Evolutionary conservation across 2,797 vertebrate species (phyloP).

Genomic region (Platyrinchus mystaceus): DNA sequence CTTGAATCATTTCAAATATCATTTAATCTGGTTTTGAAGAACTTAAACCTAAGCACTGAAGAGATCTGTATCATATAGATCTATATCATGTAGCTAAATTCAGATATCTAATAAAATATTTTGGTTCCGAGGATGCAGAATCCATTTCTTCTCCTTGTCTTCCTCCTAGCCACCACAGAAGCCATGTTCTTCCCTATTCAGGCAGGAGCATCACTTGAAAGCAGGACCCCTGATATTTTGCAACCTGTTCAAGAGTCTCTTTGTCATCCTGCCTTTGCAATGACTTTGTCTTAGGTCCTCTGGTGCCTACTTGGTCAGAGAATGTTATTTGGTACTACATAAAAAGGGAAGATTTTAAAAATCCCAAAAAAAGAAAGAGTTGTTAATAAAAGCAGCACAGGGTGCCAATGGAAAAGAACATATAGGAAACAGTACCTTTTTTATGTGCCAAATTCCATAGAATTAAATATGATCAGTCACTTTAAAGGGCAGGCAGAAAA

Average conservation of each 20-base stretch:
- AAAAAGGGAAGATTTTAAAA: background rate
- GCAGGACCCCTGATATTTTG: background rate
- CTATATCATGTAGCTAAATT: background rate
- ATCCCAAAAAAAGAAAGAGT: background rate
- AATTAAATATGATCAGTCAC: background rate
- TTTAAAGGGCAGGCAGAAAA: background rate
- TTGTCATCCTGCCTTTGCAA: background rate
- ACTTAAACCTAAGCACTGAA: background rate
- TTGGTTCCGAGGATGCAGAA: background rate
- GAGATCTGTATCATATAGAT: background rate
- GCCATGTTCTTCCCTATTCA: fast-evolving
- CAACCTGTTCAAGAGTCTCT: background rate
- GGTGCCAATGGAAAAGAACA: background rate
- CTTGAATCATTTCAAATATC: background rate
- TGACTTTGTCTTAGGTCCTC: background rate
- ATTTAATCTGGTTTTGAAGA: background rate
- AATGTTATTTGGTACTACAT: background rate
- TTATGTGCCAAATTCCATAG: background rate
- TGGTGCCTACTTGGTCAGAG: background rate
- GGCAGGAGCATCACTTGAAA: fast-evolving
- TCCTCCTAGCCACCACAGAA: background rate
- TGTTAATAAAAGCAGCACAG: background rate
- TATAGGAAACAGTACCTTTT: background rate
- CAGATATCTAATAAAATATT: background rate
- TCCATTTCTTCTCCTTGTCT: background rate